Evolutionary conservation across 1,140 invertebrate species (phyloP), one percentile per base, ranked within the genome.

Genomic region (Panagrolaimus sp.): DNA sequence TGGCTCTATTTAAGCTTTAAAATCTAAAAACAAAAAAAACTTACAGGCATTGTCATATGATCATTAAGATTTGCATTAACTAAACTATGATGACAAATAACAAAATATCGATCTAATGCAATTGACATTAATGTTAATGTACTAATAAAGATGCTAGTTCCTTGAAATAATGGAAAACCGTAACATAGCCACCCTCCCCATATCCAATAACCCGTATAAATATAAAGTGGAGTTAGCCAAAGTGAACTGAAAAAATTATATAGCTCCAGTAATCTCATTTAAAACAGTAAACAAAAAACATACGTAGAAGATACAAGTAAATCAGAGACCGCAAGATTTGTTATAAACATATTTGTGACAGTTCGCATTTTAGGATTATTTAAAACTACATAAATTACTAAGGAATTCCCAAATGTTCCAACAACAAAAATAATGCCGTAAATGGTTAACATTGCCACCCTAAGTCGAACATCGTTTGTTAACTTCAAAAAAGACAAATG

Each of bases 41-140:
- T 38, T 44, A 77, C 76, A 61, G 68, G 75, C 72, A 78, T 74
- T 9, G 76, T 78, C 75, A 78, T 77, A n/a, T 72, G 69, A 44
- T 76, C 74, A 47, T 76, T 76, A n/a, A 73, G 87, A 80, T 91
- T 91, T 90, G 97, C 95, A 57, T 92, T 86, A 2, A 91, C 91
- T 76, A 90, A 87, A 81, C 96, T 96, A 0, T 94, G 95, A 80
- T 96, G 93, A 20, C 96, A 91, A 79, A 98, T 98, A 25, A 97
- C 93, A 78, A 95, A 90, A 83, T 92, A 98, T 61, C 95, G 87
- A 84, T 98, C 95, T 31, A 97, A 89, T 1, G 95, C 94, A 73
- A 98, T 98, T 23, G 92, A 92, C 0, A 92, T 96, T 13, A 98
- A 87, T 0, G 95, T 98, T 61, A 97, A 86, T 0, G 93, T 96